Conservation (phyloP, 2,888 invertebrate genomes). For the Ceriagrion tenellum region DNA sequence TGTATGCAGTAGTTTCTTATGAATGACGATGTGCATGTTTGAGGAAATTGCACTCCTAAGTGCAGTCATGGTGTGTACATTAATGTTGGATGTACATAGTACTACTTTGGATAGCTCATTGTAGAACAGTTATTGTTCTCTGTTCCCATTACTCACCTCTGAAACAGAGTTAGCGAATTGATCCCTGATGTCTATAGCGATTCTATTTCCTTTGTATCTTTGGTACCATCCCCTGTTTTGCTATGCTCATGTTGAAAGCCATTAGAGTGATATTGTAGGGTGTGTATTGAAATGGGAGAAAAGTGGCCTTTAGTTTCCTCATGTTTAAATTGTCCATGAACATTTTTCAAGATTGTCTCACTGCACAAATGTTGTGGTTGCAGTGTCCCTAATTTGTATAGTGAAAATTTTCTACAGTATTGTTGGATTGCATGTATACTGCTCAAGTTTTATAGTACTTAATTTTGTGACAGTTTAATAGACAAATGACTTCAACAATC, state of each 20-base stretch:
- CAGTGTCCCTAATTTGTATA: background rate
- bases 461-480: background rate
- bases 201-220: background rate
- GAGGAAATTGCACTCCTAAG: background rate
- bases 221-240: background rate
- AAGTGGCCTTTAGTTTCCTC: background rate
- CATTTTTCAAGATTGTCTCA: background rate
- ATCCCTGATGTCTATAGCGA: background rate
- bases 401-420: background rate
- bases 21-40: background rate
- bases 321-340: background rate
- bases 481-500: background rate
- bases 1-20: background rate
- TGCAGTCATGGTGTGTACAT: background rate
- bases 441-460: background rate
- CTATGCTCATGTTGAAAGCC: background rate
- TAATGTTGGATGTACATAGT: background rate
- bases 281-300: background rate
- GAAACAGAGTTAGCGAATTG: background rate
- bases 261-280: background rate
- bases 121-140: background rate
- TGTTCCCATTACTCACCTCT: background rate
- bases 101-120: background rate
- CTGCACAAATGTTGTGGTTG: background rate
- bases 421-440: constrained; percentile 15